Evolutionary conservation across 2,888 invertebrate genomes (phyloP), one percentile per base, ranked within the genome.

Genomic region (Catocala nupta): DNA sequence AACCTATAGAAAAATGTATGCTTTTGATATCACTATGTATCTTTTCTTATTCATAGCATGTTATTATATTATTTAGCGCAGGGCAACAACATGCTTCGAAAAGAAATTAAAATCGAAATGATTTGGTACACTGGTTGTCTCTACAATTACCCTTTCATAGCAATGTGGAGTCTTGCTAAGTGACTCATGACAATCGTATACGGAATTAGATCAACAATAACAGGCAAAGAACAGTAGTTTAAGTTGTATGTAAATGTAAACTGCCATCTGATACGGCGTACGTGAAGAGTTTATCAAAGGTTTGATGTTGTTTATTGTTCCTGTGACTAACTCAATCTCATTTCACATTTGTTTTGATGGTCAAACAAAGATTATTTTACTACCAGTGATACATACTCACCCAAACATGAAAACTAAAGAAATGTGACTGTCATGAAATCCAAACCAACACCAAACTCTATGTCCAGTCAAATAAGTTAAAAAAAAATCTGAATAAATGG

Each of bases 121-220:
- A 49, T 33, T 50, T 43, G 25, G 10, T 51, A 5, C 51, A 52
- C 43, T 45, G 9, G 36, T 8, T 48, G 36, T 55, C 47, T 53
- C 60, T 34, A 74, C 55, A 44, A 59, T 63, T 62, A 68, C 70
- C 73, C 61, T 69, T 75, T 59, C 56, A 59, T 59, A 65, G 12
- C 53, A 52, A 50, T 51, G 63, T 59, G 45, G 43, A 44, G 48
- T 59, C 56, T 56, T 13, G 34, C 33, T 53, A 49, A 42, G 59
- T 65, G 75, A 77, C 61, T 71, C 77, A 74, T 42, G 47, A 50
- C 12, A 55, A 55, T 25, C 4, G 25, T 25, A 25, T 55, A 63
- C 66, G 61, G 53, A 73, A 66, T 70, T 66, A 77, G 72, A 68
- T 51, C 11, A 33, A 47, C 34, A 55, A 48, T 25, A 48, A 54